These are phyloP conservation scores for Rhabdomys pumilio DNA, from an alignment of 2,797 vertebrate species.

Conservation along the genomic window DNA sequence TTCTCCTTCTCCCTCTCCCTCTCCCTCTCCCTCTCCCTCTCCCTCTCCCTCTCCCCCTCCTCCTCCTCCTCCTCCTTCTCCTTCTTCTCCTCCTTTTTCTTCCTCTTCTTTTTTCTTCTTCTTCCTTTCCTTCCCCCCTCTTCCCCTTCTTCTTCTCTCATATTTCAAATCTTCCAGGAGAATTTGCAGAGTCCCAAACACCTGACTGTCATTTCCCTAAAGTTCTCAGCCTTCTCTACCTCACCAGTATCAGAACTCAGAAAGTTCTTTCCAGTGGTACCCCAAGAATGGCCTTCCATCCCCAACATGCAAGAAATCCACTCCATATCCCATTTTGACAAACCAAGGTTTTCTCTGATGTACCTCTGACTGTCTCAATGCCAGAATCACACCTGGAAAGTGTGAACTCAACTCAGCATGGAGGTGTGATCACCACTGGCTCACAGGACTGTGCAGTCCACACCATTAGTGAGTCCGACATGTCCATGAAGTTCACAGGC, in stretches of 20 bases:
- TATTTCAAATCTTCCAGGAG: background rate
- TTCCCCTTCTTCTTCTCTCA: background rate
- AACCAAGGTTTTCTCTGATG: background rate
- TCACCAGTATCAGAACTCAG: background rate
- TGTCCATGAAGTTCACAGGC: too few relatives aligned
- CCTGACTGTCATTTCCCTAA: background rate
- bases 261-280: accelerated
- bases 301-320: background rate
- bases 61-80: background rate
- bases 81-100: accelerated
- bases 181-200: background rate
- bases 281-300: background rate
- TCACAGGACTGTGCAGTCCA: background rate
- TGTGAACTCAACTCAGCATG: background rate
- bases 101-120: too few relatives aligned
- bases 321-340: too few relatives aligned
- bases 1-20: too few relatives aligned
- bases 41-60: too few relatives aligned
- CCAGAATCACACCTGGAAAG: background rate
- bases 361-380: background rate
- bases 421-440: background rate
- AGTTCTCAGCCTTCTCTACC: background rate
- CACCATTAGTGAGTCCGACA: background rate
- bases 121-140: too few relatives aligned
- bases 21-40: background rate